phyloP scores from a whole-genome alignment of 2,888 invertebrate genomes.

The Limnephilus marmoratus region DNA sequence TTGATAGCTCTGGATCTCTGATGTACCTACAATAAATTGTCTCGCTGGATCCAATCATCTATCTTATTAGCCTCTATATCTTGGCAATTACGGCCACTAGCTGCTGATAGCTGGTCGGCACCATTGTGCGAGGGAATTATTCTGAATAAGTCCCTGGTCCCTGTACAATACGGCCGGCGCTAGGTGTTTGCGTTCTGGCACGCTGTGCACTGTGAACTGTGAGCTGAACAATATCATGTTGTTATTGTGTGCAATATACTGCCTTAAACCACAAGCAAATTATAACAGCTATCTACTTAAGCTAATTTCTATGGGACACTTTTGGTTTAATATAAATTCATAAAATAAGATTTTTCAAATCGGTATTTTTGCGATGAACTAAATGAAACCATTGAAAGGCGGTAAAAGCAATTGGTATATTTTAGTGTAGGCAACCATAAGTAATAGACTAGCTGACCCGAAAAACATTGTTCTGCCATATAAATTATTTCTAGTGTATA shows the following conservation, averaged over 20 bases:
- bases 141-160: background rate
- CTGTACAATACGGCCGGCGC: background rate
- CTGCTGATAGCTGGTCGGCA: background rate
- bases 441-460: too few relatives aligned
- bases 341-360: too few relatives aligned
- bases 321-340: too few relatives aligned
- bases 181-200: background rate
- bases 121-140: constrained; percentile 1
- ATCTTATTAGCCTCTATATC: background rate
- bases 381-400: too few relatives aligned
- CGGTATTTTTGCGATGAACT: too few relatives aligned
- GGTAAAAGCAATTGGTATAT: too few relatives aligned
- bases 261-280: background rate
- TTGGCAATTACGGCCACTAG: background rate
- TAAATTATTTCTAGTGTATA: too few relatives aligned
- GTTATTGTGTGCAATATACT: background rate
- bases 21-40: background rate
- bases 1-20: background rate
- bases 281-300: too few relatives aligned
- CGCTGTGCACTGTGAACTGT: background rate
- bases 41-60: background rate
- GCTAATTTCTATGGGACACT: too few relatives aligned
- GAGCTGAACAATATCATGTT: background rate
- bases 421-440: too few relatives aligned
- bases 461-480: too few relatives aligned